A percentile compares a stretch with the other conserved stretches of the same genome.
Evolutionary conservation across 1,140 invertebrate species (phyloP).

Genomic region (Atta colombica): DNA sequence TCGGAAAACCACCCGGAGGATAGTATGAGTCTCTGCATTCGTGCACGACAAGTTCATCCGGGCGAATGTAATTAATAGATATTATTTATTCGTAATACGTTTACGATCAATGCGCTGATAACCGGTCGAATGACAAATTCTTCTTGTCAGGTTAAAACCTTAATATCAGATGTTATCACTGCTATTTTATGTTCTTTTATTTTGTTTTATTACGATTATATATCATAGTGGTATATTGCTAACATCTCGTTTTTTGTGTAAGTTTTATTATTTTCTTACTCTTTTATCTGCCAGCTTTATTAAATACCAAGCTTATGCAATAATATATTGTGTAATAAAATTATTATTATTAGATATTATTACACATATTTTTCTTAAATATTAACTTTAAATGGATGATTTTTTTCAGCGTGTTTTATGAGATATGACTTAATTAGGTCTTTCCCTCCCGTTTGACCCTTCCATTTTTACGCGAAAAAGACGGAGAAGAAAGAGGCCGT

Average conservation of each 20-base stretch:
- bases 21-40: conserved; percentile 48
- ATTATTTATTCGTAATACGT: conserved; percentile 82
- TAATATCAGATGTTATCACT: conserved; percentile 2
- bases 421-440: not conserved
- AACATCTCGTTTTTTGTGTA: not conserved
- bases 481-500: conserved; percentile 43
- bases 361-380: not conserved
- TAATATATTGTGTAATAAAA: not conserved
- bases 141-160: not conserved
- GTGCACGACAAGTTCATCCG: conserved; percentile 74
- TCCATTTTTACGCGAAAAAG: conserved; percentile 63
- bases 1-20: conserved; percentile 30
- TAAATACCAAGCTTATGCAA: not conserved
- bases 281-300: not conserved
- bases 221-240: not conserved
- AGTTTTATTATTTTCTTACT: not conserved
- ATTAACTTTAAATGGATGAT: not conserved
- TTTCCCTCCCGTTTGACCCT: not conserved
- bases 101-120: conserved; percentile 9
- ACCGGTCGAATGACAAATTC: not conserved
- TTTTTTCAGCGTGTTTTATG: conserved; percentile 6
- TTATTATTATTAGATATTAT: not conserved
- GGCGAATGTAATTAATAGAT: conserved; percentile 85
- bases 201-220: not conserved
- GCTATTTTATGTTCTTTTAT: not conserved